phyloP scores from a whole-genome alignment of 2,113 vertebrate genomes.

The Myotis yumanensis region DNA sequence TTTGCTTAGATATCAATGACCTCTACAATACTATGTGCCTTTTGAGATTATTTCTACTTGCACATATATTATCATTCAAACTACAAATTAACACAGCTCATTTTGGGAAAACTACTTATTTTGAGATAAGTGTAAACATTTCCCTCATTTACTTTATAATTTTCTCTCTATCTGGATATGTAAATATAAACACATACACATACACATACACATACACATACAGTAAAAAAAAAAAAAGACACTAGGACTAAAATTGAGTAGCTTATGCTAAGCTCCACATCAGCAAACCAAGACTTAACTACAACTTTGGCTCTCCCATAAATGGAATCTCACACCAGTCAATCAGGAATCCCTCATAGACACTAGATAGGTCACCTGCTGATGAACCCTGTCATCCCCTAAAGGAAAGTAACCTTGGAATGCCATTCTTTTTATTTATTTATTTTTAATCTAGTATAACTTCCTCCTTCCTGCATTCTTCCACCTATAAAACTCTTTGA shows the following conservation, averaged over 20 bases:
- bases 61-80: neutral
- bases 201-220: neutral
- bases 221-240: neutral
- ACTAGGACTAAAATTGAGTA: neutral
- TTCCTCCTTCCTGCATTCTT: neutral
- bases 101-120: neutral
- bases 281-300: neutral
- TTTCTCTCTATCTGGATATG: neutral
- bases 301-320: neutral
- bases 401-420: neutral
- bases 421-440: too few relatives aligned
- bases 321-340: neutral
- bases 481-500: neutral
- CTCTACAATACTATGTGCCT: neutral
- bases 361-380: neutral
- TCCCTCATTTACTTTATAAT: neutral
- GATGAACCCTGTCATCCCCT: neutral
- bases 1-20: neutral
- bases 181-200: neutral
- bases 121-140: neutral
- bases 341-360: neutral
- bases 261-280: neutral
- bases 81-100: neutral
- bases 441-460: neutral
- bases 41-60: neutral